phyloP scores from a whole-genome alignment of 2,888 invertebrate genomes.

The Nomada goodeniana region DNA sequence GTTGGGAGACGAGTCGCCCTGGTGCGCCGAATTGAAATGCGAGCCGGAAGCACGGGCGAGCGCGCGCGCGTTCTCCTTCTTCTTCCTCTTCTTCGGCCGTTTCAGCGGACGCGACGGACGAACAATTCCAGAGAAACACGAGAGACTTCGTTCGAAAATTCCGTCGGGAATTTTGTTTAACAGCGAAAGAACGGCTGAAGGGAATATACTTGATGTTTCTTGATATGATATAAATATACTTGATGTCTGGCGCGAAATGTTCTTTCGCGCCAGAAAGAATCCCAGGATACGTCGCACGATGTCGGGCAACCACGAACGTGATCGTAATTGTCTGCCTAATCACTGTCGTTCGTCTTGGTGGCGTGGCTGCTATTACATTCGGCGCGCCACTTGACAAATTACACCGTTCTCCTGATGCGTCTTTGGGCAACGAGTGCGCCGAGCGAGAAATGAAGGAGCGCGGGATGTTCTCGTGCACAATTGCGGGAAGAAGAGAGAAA shows the following conservation, averaged over 20 bases:
- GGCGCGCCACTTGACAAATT: slow-evolving; percentile 49
- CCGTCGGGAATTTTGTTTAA: too few species aligned
- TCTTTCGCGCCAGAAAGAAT: slow-evolving; percentile 12
- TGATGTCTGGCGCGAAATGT: too few species aligned
- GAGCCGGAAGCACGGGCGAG: slow-evolving; percentile 18
- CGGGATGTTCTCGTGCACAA: slow-evolving; percentile 36
- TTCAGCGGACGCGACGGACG: too few species aligned
- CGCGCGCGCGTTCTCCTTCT: background rate
- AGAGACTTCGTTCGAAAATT: too few species aligned
- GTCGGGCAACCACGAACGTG: slow-evolving; percentile 24
- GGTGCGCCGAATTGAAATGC: slow-evolving; percentile 55
- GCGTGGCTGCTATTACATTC: slow-evolving; percentile 48
- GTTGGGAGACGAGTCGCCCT: too few species aligned
- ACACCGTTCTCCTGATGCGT: slow-evolving; percentile 30
- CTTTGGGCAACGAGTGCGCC: slow-evolving; percentile 30
- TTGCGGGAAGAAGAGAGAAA: background rate
- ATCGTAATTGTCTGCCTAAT: slow-evolving; percentile 50
- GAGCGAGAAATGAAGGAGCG: slow-evolving; percentile 46
- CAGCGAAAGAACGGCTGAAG: background rate
- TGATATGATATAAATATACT: too few species aligned
- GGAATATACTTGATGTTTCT: too few species aligned
- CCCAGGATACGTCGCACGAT: slow-evolving; percentile 35
- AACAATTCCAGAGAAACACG: too few species aligned
- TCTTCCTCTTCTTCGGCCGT: background rate
- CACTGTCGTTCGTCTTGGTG: slow-evolving; percentile 46